Base-by-base conservation (phyloP, 2,888 invertebrate genomes). In the Thalpophila matura region DNA sequence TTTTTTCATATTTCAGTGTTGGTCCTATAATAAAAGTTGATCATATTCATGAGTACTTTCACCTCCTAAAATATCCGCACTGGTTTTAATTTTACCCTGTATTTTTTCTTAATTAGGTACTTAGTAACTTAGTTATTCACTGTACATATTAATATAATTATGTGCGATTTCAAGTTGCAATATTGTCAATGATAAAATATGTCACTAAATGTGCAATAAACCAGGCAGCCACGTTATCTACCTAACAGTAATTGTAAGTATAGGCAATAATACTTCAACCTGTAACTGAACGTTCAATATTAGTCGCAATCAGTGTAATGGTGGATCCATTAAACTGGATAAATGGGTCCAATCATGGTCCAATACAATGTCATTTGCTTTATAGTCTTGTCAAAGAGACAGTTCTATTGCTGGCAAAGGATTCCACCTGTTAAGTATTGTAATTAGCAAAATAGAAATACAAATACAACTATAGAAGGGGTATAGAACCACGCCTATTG, bases 271-370 rank as follows among this genome's bases (percentile, higher is more conserved):
- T 42, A 47, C 26, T 38, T 53, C 29, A 29, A 46, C 20, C 40
- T 53, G 46, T 33, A 43, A 31, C 65, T 37, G 14, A 72, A 43
- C 54, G 27, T 54, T 18, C 31, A 37, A 46, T 38, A 43, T 53
- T 42, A 63, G 53, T 43, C 54, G 33, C 73, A 67, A 67, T 67
- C 67, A 67, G 55, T 47, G 37, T 65, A 37, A 54, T 65, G 24
- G 27, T 7, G 37, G 55, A 49, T 49, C 73, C 66, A 73, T 73
- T 67, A 73, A 65, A 65, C 37, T 65, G 43, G 47, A 67, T 40
- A 53, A 73, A 67, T 72, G 54, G 31, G n/a, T 38, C 47, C 66
- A 72, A 72, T 72, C 73, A 22, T 9, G 18, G 43, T 7, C 20
- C 47, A 31, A 61, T 49, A 49, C 65, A 45, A 49, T 33, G 42